These are phyloP conservation scores for Entomyzon cyanotis DNA, from an alignment of 2,113 vertebrate genomes.

Conservation along the genomic window DNA sequence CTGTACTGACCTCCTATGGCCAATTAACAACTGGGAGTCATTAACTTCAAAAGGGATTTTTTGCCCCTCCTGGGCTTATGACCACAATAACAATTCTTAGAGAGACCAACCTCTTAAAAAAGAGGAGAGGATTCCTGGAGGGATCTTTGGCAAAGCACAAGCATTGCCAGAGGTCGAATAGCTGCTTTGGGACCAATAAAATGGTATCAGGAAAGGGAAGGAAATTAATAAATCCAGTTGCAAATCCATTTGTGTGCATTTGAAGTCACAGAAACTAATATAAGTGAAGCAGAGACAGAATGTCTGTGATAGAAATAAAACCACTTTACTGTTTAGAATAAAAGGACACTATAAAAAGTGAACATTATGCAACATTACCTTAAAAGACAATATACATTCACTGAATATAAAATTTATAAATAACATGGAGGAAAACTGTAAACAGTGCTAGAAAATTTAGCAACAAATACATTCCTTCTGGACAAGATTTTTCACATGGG, in stretches of 20 bases:
- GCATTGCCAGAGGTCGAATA: neutral
- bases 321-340: slow-evolving; percentile 86
- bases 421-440: slow-evolving; percentile 84
- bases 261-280: slow-evolving; percentile 16
- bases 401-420: slow-evolving; percentile 88
- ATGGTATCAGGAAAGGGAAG: neutral
- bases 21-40: neutral
- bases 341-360: slow-evolving; percentile 86
- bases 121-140: neutral
- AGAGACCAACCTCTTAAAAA: neutral
- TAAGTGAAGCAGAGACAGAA: slow-evolving; percentile 60
- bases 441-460: slow-evolving; percentile 83
- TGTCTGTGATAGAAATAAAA: slow-evolving; percentile 84
- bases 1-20: slow-evolving; percentile 36
- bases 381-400: slow-evolving; percentile 88
- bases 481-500: slow-evolving; percentile 69
- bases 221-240: neutral
- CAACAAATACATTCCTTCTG: slow-evolving; percentile 83
- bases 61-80: neutral
- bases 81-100: neutral
- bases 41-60: neutral
- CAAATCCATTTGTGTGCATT: neutral
- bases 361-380: slow-evolving; percentile 82
- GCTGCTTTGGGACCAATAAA: neutral
- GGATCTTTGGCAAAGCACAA: neutral